These are phyloP conservation scores for Aphrophora alni DNA, from an alignment of 2,888 invertebrate species.

Conservation along the genomic window DNA sequence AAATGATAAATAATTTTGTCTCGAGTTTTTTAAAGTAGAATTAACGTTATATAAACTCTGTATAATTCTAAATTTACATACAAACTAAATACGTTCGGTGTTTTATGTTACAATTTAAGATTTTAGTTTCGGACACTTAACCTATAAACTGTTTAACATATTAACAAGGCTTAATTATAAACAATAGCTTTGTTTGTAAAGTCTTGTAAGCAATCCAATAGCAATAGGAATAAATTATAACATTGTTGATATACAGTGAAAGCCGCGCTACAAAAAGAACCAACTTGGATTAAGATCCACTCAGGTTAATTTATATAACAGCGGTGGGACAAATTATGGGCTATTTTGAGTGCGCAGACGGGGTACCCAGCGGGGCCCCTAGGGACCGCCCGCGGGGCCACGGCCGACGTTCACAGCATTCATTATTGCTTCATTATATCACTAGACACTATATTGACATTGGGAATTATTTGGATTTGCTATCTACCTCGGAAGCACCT, in stretches of 20 bases:
- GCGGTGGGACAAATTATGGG: slow-evolving; percentile 38
- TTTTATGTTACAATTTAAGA: not conserved
- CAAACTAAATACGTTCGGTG: no score
- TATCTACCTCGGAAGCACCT: slow-evolving; percentile 10
- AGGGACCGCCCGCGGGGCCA: not conserved
- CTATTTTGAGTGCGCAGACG: slow-evolving; percentile 41
- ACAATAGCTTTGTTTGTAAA: not conserved
- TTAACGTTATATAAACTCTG: no score
- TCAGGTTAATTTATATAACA: slow-evolving; percentile 39
- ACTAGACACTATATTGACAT: slow-evolving; percentile 36
- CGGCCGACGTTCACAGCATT: slow-evolving; percentile 26
- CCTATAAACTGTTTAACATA: not conserved
- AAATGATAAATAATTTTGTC: no score
- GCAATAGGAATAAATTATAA: slow-evolving; percentile 18
- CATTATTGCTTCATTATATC: slow-evolving; percentile 43
- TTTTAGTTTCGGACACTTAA: not conserved
- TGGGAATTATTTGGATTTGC: slow-evolving; percentile 21
- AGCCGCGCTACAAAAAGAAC: not conserved
- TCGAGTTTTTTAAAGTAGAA: no score
- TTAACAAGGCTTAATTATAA: not conserved
- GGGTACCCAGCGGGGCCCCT: slow-evolving; percentile 28
- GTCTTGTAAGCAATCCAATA: not conserved
- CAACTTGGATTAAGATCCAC: slow-evolving; percentile 40
- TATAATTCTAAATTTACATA: no score
- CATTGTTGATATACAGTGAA: not conserved